Conservation (phyloP, 2,113 vertebrate genomes). For the Callospermophilus lateralis region DNA sequence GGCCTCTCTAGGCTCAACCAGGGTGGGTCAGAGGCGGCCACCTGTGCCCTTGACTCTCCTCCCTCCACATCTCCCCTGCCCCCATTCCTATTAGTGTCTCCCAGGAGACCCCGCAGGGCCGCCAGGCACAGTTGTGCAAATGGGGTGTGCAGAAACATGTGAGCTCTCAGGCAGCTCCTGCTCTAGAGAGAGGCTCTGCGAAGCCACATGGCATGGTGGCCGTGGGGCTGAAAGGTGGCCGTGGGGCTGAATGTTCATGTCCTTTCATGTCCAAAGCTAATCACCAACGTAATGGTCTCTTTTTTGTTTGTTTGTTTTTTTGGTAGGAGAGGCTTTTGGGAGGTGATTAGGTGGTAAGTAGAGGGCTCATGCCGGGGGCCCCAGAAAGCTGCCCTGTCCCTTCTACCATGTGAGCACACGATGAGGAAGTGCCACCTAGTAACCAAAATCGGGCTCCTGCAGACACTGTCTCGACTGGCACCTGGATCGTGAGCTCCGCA, state of each 20-base stretch:
- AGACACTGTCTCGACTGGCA: too few relatives aligned
- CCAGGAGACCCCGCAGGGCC: not conserved
- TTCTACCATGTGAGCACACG: not conserved
- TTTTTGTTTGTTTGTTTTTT: too few relatives aligned
- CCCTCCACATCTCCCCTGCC: rapidly evolving
- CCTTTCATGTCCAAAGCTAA: not conserved
- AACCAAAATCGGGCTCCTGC: not conserved
- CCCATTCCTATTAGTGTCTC: not conserved
- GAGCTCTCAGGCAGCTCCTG: not conserved
- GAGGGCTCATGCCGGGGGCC: rapidly evolving
- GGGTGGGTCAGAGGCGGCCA: not conserved
- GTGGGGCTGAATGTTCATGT: not conserved
- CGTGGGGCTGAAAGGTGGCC: too few relatives aligned
- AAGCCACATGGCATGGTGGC: not conserved
- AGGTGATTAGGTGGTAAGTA: not conserved
- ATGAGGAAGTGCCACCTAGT: too few relatives aligned
- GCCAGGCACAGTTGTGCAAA: not conserved
- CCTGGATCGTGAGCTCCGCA: too few relatives aligned
- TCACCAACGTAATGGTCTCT: not conserved
- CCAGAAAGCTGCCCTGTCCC: not conserved
- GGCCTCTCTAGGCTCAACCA: not conserved
- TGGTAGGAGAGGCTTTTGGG: not conserved
- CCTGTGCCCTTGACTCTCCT: not conserved
- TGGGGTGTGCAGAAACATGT: not conserved
- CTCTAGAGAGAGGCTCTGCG: not conserved